A percentile compares a stretch with the other conserved stretches of the same genome.
phyloP scores from a whole-genome alignment of 2,113 vertebrate genomes.

The Lophius piscatorius region DNA sequence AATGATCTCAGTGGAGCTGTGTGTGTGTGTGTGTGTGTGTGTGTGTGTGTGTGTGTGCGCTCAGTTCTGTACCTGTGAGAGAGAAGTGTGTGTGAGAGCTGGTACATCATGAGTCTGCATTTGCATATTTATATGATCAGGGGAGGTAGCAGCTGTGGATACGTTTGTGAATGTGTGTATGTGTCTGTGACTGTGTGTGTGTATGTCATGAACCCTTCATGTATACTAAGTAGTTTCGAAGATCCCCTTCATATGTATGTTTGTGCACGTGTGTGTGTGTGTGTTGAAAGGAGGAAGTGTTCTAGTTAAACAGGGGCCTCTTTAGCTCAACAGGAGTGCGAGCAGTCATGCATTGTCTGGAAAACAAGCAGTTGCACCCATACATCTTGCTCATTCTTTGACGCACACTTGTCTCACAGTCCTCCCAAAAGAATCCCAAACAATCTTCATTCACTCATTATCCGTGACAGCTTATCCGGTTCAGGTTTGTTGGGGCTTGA shows the following conservation, averaged over 20 bases:
- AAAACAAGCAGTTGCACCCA: conserved; percentile 14
- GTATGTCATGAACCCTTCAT: background rate
- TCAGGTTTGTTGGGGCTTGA: too few species aligned
- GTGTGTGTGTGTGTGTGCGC: background rate
- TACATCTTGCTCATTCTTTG: conserved; percentile 10
- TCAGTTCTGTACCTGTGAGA: background rate
- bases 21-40: conserved; percentile 7
- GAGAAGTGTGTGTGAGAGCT: background rate
- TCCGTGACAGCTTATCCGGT: too few species aligned
- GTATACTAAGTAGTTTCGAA: conserved; percentile 1
- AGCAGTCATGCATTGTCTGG: conserved; percentile 20
- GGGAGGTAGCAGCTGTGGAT: background rate
- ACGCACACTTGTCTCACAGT: background rate
- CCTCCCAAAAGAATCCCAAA: background rate
- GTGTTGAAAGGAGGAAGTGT: conserved; percentile 23
- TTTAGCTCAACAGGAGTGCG: conserved; percentile 17
- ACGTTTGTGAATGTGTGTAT: background rate
- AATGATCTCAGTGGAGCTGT: conserved; percentile 21
- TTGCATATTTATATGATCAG: conserved; percentile 1
- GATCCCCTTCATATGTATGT: background rate
- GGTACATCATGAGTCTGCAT: background rate
- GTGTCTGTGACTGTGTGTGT: background rate
- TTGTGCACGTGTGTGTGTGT: background rate
- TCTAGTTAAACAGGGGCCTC: conserved; percentile 33
- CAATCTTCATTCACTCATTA: background rate